Evolutionary conservation across 2,888 invertebrate genomes (phyloP), one percentile per base, ranked within the genome.

Genomic region (Zygaena filipendulae): DNA sequence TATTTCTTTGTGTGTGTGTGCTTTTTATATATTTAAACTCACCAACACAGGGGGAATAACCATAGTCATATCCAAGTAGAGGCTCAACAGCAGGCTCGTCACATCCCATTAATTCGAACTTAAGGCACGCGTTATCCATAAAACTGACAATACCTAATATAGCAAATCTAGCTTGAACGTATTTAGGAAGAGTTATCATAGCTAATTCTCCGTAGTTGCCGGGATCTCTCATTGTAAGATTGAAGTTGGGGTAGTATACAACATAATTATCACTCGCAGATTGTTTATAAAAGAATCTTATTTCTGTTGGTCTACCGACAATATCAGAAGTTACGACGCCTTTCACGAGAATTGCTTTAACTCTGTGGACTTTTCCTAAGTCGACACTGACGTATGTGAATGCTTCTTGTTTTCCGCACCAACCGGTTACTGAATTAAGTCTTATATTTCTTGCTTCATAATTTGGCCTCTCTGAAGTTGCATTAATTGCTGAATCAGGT

Each of bases 361-460:
- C 91, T 43, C 95, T 85, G 60, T 89, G 92, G n/a, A 95, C 88
- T 70, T 91, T 89, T 21, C 96, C 96, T 38, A 97, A 82, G 66
- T 97, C 97, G 1, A 97, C 95, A 52, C 93, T 95, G 4, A 96
- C 92, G 50, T 96, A 97, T 0, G 96, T 96, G 53, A 97, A 96
- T 1, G 95, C 92, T 74, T 97, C 97, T 72, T 93, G 92, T 52
- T 95, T 95, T n/a, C 94, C 94, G 67, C 95, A 95, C 95, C 95
- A 96, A 10, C 95, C 95, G 23, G 95, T 95, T 3, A 94, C 95
- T 1, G 95, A 95, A 58, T 94, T 95, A 18, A 96, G 72, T 14
- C 95, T 84, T 7, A 95, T 88, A 54, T 95, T 94, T 58, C 82
- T 88, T 0, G 94, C 93, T 82, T 95, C 94, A 57, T 95, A 95